Base-by-base conservation (phyloP, 2,888 invertebrate genomes). In the Itoplectis maculator region DNA sequence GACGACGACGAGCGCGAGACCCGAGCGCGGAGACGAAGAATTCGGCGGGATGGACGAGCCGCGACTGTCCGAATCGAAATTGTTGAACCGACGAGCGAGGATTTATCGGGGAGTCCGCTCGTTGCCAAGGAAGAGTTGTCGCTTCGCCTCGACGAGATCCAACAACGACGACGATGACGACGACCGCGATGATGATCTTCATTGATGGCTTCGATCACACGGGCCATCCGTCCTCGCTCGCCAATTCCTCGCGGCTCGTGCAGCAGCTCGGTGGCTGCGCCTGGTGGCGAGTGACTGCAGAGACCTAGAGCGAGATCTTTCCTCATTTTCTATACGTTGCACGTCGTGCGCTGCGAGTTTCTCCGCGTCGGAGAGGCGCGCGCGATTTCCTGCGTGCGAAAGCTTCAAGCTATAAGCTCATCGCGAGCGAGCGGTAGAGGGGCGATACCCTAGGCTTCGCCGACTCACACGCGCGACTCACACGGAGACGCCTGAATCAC, bases 401-500 rank as follows among this genome's bases (percentile, higher is more conserved):
- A 45, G 70, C 56, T 45, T 59, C 29, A 23, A 5, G 29, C 23
- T 42, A n/a, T n/a, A 45, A 51, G 56, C 42, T 56, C n/a, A n/a
- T n/a, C 20, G 11, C 42, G 15, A 18, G 37, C 35, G n/a, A n/a
- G n/a, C 20, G 56, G 56, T 23, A 42, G 68, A 77, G 68, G 59
- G 76, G 49, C 47, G 37, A 42, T 23, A 40, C 42, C 45, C 68
- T 69, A 65, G 37, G 56, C 54, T 35, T 68, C 56, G 47, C 15
- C n/a, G 29, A 18, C 9, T 45, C 59, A 23, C 56, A 20, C n/a
- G n/a, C n/a, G n/a, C n/a, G n/a, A n/a, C n/a, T n/a, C n/a, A n/a
- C 54, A 49, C 13, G 18, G 42, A 76, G 68, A 73, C 59, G 76
- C 72, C 72, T 84, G 81, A 79, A 84, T 79, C 78, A 81, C 79